Percentiles rank a stretch among this genome's conserved stretches.
Conservation (phyloP, 2,888 invertebrate species). For the Ectropis crepuscularia region DNA sequence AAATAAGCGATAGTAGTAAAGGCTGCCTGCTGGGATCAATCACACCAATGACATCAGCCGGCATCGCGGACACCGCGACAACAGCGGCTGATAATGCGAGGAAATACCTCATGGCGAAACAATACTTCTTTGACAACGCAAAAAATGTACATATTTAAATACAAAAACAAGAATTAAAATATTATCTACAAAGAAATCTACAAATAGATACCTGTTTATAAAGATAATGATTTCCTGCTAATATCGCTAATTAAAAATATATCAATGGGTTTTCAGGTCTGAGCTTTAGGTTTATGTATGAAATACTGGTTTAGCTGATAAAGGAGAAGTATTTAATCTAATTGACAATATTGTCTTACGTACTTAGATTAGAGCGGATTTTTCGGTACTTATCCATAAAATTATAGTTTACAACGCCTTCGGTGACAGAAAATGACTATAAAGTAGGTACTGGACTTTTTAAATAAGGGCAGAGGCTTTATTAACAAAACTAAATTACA, state of each 20-base stretch:
- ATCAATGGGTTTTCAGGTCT: too few relatives aligned
- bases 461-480: too few relatives aligned
- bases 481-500: too few relatives aligned
- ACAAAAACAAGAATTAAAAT: constrained; percentile 4
- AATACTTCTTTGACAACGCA: neutral
- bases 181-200: constrained; percentile 2
- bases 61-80: constrained; percentile 8
- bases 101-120: constrained; percentile 11
- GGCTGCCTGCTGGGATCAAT: constrained; percentile 3
- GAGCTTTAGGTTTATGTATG: too few relatives aligned
- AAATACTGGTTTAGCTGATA: too few relatives aligned
- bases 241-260: neutral
- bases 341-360: too few relatives aligned
- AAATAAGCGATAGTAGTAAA: constrained; percentile 8
- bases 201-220: neutral
- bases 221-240: constrained; percentile 9
- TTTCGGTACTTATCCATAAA: too few relatives aligned
- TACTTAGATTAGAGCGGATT: too few relatives aligned
- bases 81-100: neutral
- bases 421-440: too few relatives aligned
- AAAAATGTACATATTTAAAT: neutral
- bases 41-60: neutral
- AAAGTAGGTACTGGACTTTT: too few relatives aligned
- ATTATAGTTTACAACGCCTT: too few relatives aligned
- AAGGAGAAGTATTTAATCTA: too few relatives aligned